phyloP scores from a whole-genome alignment of 2,888 invertebrate species.

The Amiota mariae region DNA sequence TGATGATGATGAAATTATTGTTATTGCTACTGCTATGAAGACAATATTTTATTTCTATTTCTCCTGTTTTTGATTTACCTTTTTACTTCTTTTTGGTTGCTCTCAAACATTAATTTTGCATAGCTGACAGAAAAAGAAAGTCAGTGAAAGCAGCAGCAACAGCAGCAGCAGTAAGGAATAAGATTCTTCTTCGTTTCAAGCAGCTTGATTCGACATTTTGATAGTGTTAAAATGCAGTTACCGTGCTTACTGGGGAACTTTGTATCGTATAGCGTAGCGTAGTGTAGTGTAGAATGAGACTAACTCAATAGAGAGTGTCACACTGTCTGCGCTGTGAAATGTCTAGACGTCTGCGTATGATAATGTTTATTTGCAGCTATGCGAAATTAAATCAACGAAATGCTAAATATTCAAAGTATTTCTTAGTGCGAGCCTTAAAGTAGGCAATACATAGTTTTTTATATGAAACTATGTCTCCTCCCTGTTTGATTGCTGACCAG shows the following conservation, averaged over 20 bases:
- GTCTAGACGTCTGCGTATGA: constrained; percentile 25
- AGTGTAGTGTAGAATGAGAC: not conserved
- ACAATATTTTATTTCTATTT: constrained; percentile 12
- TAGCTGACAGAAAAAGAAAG: constrained; percentile 21
- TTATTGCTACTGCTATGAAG: constrained; percentile 23
- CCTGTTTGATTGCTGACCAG: too few relatives aligned
- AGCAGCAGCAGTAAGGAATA: too few relatives aligned
- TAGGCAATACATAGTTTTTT: not conserved
- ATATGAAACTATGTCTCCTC: not conserved
- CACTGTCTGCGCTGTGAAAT: constrained; percentile 3
- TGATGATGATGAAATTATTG: constrained; percentile 40
- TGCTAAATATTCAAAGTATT: constrained; percentile 3
- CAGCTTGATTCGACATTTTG: constrained; percentile 40
- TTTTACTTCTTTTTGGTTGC: not conserved
- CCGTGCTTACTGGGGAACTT: not conserved
- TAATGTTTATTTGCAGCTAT: constrained; percentile 20
- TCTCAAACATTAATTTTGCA: constrained; percentile 35
- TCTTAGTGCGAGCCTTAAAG: not conserved
- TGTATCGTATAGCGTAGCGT: not conserved
- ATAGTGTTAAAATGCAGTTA: constrained; percentile 33
- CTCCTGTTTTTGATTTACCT: constrained; percentile 19
- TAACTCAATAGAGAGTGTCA: not conserved
- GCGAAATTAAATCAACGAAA: not conserved
- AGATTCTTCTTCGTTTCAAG: constrained; percentile 36
- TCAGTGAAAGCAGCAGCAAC: too few relatives aligned